Evolutionary conservation across 2,888 invertebrate species (phyloP).

Genomic region (Synanthedon tipuliformis): DNA sequence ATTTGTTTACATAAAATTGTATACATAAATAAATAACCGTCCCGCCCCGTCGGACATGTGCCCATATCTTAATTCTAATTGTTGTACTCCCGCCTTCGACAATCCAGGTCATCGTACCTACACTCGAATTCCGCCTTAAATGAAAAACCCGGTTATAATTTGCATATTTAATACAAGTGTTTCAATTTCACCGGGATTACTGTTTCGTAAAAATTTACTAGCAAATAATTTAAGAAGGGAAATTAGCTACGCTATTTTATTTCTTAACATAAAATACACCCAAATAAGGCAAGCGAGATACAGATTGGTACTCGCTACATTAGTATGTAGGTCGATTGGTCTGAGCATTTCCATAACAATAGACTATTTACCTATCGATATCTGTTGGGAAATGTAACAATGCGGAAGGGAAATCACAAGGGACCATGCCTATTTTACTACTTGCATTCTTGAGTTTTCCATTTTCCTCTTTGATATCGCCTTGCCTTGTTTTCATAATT

Average conservation of each 20-base stretch:
- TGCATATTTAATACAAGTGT: slow-evolving; percentile 47
- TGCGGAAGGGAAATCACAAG: slow-evolving; percentile 24
- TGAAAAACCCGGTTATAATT: slow-evolving; percentile 34
- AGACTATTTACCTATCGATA: slow-evolving; percentile 1
- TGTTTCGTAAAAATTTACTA: slow-evolving; percentile 49
- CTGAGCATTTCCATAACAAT: too few species aligned
- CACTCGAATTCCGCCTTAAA: slow-evolving; percentile 41
- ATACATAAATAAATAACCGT: too few species aligned
- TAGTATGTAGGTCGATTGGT: not conserved
- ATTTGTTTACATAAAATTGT: too few species aligned
- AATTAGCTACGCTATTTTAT: not conserved
- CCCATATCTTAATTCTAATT: slow-evolving; percentile 42
- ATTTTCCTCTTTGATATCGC: too few species aligned
- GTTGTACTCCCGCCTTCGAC: slow-evolving; percentile 55
- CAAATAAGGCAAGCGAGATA: not conserved
- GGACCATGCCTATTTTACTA: slow-evolving; percentile 20
- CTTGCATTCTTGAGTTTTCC: slow-evolving; percentile 15
- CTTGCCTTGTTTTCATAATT: too few species aligned
- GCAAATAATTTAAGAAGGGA: not conserved
- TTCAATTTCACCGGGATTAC: slow-evolving; percentile 36
- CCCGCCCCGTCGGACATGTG: too few species aligned
- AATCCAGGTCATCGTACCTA: slow-evolving; percentile 62
- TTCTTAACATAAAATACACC: not conserved
- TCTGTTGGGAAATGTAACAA: slow-evolving; percentile 26
- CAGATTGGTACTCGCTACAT: not conserved